Conservation (phyloP, 1,140 invertebrate species). For the Brachionus rubens region DNA sequence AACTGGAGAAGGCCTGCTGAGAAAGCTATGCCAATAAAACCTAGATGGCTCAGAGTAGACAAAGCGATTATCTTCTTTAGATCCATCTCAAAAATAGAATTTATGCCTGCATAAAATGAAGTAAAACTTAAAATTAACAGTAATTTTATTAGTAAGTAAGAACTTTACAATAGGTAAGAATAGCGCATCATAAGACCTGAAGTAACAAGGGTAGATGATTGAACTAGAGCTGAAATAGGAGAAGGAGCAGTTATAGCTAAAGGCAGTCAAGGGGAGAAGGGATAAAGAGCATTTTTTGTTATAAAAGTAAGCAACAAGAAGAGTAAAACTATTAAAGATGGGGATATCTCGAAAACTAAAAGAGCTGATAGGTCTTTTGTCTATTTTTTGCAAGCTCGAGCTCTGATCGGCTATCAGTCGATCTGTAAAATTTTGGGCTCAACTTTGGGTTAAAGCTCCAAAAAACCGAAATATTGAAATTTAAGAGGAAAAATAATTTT, state of each 20-base stretch:
- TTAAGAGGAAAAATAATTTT: too few relatives aligned
- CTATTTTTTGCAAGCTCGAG: too few relatives aligned
- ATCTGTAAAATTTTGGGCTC: too few relatives aligned
- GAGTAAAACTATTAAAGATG: slow-evolving; percentile 56
- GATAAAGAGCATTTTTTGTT: slow-evolving; percentile 73
- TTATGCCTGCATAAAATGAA: slow-evolving; percentile 40
- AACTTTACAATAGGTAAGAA: background rate
- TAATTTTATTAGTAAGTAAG: background rate
- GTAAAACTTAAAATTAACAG: slow-evolving; percentile 47
- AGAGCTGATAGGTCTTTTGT: too few relatives aligned
- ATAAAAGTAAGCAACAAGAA: slow-evolving; percentile 60
- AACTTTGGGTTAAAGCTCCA: too few relatives aligned
- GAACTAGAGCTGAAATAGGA: slow-evolving; percentile 69
- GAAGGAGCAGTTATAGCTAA: slow-evolving; percentile 70
- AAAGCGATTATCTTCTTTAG: slow-evolving; percentile 66
- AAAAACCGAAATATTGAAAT: too few relatives aligned
- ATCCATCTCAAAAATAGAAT: slow-evolving; percentile 47
- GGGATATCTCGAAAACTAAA: background rate
- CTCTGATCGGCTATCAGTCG: too few relatives aligned
- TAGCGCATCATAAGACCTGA: slow-evolving; percentile 69
- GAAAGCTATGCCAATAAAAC: slow-evolving; percentile 67
- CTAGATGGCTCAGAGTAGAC: slow-evolving; percentile 69
- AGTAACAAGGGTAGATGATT: slow-evolving; percentile 72
- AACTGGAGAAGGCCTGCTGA: slow-evolving; percentile 56
- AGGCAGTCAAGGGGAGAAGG: slow-evolving; percentile 70